phyloP scores from a whole-genome alignment of 2,888 invertebrate genomes.

The Galeruca laticollis region DNA sequence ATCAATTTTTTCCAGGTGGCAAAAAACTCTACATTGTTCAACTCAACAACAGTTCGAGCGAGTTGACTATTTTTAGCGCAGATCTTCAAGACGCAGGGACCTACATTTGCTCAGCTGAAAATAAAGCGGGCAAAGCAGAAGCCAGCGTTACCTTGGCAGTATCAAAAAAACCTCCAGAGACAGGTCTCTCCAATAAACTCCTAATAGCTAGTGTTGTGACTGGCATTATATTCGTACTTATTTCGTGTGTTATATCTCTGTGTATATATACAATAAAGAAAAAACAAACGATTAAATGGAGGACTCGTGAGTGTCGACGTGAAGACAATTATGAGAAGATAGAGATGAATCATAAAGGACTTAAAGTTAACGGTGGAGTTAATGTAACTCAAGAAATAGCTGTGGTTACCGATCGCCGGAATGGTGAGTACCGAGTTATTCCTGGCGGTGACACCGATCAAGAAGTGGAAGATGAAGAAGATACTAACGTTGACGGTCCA shows the following conservation, averaged over 20 bases:
- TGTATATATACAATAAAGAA: conserved; percentile 74
- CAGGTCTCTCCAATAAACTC: conserved; percentile 72
- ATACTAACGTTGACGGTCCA: conserved; percentile 58
- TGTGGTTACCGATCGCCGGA: conserved; percentile 68
- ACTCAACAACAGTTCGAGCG: conserved; percentile 77
- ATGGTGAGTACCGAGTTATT: conserved; percentile 80
- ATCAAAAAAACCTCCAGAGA: conserved; percentile 74
- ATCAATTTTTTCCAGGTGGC: conserved; percentile 64
- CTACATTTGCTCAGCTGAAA: conserved; percentile 84
- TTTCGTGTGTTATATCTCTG: conserved; percentile 75
- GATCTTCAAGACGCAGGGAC: conserved; percentile 82
- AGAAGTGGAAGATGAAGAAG: conserved; percentile 73
- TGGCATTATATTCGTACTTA: conserved; percentile 74
- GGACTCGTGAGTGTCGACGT: conserved; percentile 64
- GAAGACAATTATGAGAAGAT: conserved; percentile 84
- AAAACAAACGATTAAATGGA: conserved; percentile 72
- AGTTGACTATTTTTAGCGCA: conserved; percentile 79
- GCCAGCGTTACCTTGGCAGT: conserved; percentile 80
- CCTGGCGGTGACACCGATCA: conserved; percentile 73
- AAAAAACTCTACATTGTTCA: conserved; percentile 76
- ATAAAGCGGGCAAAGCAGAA: conserved; percentile 82
- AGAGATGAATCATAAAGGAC: conserved; percentile 75
- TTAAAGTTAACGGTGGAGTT: conserved; percentile 57
- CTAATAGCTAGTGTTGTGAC: conserved; percentile 78
- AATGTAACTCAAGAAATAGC: conserved; percentile 52